Percentiles rank a stretch among this genome's conserved stretches.
Conservation (phyloP, 2,797 vertebrate genomes). For the Gymnoscopelus microlampas region DNA sequence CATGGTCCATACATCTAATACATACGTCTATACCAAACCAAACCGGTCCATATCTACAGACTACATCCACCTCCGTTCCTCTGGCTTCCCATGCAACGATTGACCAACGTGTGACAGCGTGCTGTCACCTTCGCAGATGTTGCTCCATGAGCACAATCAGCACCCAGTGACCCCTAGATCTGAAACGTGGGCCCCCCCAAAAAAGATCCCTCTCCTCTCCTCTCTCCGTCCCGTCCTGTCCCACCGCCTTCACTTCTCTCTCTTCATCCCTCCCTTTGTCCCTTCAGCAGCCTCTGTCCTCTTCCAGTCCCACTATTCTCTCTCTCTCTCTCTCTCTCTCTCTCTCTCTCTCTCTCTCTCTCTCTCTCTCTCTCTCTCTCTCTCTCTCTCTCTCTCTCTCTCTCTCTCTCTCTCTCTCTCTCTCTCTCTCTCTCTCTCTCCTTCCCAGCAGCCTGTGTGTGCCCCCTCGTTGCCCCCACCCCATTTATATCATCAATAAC, state of each 20-base stretch:
- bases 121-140: no score
- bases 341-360: constrained; percentile 41
- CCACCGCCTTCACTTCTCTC: constrained; percentile 11
- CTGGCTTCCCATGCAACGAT: no score
- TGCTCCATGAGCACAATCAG: no score
- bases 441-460: constrained; percentile 72
- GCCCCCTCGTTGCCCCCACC: constrained; percentile 71
- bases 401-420: constrained; percentile 23
- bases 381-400: constrained; percentile 14
- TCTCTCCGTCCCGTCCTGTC: constrained; percentile 9
- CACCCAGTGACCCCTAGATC: no score
- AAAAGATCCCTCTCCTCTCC: not conserved
- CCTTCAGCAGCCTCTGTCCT: constrained; percentile 51
- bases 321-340: constrained; percentile 13
- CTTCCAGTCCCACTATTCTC: constrained; percentile 38
- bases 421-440: constrained; percentile 19
- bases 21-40: no score
- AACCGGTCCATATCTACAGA: no score
- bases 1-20: no score
- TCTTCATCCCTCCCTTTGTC: constrained; percentile 67
- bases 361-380: constrained; percentile 19
- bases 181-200: no score
- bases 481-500: constrained; percentile 83
- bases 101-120: no score
- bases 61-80: no score